Conservation (phyloP, 2,113 vertebrate species). For the Centropus bengalensis region DNA sequence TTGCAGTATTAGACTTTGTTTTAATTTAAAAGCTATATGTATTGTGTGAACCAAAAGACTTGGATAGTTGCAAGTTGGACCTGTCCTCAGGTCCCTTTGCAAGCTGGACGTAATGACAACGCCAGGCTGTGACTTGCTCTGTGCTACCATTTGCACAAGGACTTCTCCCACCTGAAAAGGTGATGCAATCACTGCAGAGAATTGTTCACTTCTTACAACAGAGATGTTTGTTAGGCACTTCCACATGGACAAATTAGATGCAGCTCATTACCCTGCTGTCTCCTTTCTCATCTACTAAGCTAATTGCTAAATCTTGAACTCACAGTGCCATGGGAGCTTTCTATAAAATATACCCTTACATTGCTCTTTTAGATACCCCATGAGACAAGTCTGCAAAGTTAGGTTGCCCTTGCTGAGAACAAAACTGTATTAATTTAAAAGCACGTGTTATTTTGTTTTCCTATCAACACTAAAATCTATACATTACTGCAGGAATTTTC, state of each 20-base stretch:
- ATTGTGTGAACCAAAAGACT: background rate
- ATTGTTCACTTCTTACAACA: constrained; percentile 48
- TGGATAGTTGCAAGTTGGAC: accelerated
- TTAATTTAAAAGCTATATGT: background rate
- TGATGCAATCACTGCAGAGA: constrained; percentile 74
- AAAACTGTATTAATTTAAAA: background rate
- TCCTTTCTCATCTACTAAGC: constrained; percentile 35
- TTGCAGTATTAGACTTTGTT: background rate
- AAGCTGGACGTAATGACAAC: background rate
- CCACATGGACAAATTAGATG: constrained; percentile 64
- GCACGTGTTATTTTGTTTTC: background rate
- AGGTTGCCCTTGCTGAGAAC: background rate
- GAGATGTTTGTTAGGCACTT: constrained; percentile 50
- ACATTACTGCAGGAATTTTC: background rate
- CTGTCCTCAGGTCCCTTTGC: background rate
- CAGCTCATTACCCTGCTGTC: background rate
- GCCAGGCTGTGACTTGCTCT: background rate
- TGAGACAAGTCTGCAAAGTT: background rate
- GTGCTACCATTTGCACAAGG: background rate
- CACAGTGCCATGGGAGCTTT: constrained; percentile 14
- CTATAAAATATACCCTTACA: constrained; percentile 41
- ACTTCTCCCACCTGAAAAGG: constrained; percentile 59
- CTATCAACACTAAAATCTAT: background rate
- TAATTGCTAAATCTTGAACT: constrained; percentile 50
- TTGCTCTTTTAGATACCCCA: constrained; percentile 66